Evolutionary conservation across 2,113 vertebrate genomes (phyloP).

Genomic region (Ellobius talpinus): DNA sequence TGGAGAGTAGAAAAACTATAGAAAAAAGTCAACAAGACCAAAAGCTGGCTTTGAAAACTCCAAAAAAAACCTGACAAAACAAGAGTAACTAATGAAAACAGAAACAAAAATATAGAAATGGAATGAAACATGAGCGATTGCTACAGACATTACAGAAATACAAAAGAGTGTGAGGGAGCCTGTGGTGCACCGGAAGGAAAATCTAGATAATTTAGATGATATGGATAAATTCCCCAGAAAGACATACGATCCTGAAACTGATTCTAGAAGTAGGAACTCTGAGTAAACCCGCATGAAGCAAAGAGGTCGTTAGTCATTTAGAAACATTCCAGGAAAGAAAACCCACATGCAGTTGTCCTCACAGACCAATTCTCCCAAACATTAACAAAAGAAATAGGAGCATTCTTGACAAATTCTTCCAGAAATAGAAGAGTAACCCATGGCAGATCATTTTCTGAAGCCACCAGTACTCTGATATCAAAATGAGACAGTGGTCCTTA

Average conservation of each 20-base stretch:
- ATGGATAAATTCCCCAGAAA: neutral
- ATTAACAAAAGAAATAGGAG: neutral
- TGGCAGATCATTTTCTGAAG: neutral
- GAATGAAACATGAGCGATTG: no score
- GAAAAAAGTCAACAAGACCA: no score
- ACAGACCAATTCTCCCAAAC: neutral
- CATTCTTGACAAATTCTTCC: neutral
- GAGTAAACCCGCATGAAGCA: neutral
- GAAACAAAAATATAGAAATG: no score
- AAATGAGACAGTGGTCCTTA: neutral
- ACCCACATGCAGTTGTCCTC: neutral
- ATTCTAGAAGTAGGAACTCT: slow-evolving; percentile 1
- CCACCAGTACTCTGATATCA: neutral
- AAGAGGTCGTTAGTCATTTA: neutral
- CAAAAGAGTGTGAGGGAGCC: neutral
- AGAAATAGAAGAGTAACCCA: neutral
- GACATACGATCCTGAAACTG: neutral
- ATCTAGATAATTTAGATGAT: neutral
- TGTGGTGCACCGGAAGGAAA: no score
- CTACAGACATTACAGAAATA: neutral
- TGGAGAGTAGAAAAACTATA: no score
- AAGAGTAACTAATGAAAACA: no score
- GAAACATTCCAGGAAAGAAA: neutral
- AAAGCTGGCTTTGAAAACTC: no score
- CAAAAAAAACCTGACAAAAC: no score